Evolutionary conservation across 1,140 invertebrate genomes (phyloP).

Genomic region (Drosophila micromelanica): DNA sequence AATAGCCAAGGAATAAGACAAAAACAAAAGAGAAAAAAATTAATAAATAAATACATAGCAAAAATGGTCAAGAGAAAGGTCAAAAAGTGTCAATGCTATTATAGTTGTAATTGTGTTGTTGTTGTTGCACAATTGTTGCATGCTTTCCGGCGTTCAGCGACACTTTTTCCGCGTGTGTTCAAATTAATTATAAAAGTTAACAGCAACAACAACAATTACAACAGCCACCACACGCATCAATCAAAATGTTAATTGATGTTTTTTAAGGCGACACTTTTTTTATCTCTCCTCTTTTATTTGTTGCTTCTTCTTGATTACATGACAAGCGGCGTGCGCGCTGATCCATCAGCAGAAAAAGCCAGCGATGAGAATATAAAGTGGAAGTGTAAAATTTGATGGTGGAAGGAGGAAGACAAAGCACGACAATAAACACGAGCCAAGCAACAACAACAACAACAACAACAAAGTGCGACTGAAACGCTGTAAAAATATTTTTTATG

Average conservation of each 20-base stretch:
- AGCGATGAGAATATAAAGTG: constrained; percentile 13
- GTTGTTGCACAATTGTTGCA: constrained; percentile 69
- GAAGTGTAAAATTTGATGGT: too few species aligned
- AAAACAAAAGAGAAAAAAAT: constrained; percentile 3
- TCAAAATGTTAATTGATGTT: constrained; percentile 80
- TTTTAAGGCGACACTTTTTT: constrained; percentile 43
- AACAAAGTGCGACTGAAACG: constrained; percentile 47
- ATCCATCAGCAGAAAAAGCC: constrained; percentile 59
- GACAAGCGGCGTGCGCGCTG: constrained; percentile 73
- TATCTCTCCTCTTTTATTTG: constrained; percentile 37
- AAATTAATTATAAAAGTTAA: constrained; percentile 77
- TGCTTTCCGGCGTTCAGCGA: constrained; percentile 62
- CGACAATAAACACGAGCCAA: constrained; percentile 72
- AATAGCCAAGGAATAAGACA: constrained; percentile 33
- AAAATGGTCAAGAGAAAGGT: constrained; percentile 7
- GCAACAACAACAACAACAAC: constrained; percentile 40
- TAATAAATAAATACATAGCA: not conserved
- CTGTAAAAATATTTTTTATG: constrained; percentile 58
- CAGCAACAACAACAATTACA: constrained; percentile 34
- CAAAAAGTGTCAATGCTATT: constrained; percentile 27
- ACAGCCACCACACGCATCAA: constrained; percentile 60
- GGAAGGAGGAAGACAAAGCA: constrained; percentile 22
- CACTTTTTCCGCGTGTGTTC: constrained; percentile 43
- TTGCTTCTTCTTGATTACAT: constrained; percentile 60
- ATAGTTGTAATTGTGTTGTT: constrained; percentile 12